phyloP scores from a whole-genome alignment of 30 jellyfish, hydroid and myxozoan species.

The Chrysaora quinquecirrha region DNA sequence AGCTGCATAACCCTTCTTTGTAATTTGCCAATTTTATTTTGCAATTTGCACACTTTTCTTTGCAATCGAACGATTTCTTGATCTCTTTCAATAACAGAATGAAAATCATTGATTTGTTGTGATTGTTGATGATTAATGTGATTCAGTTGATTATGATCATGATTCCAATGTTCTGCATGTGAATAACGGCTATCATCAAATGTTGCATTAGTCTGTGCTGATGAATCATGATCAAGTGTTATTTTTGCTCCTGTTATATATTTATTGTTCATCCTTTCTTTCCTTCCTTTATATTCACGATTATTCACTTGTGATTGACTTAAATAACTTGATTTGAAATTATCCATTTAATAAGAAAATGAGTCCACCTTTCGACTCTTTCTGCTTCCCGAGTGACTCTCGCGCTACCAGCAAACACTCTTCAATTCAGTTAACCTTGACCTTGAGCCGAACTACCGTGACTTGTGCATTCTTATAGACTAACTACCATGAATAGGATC shows the following conservation, averaged over 20 bases:
- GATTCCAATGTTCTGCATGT: slow-evolving; percentile 39
- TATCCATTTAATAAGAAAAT: neutral
- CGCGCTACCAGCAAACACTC: too few species aligned
- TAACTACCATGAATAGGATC: too few species aligned
- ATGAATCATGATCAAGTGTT: slow-evolving; percentile 53
- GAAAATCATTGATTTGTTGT: neutral
- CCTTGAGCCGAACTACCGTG: too few species aligned
- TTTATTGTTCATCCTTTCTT: neutral
- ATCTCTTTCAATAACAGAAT: slow-evolving; percentile 44
- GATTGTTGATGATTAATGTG: neutral
- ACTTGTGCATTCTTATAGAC: too few species aligned
- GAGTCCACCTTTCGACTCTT: too few species aligned
- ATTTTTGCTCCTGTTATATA: slow-evolving; percentile 25
- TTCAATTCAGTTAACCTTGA: too few species aligned
- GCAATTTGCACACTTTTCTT: slow-evolving; percentile 54
- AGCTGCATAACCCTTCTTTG: slow-evolving; percentile 42
- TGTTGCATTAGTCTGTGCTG: slow-evolving; percentile 44
- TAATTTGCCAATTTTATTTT: slow-evolving; percentile 44
- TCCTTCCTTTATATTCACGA: neutral
- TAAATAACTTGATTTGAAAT: neutral
- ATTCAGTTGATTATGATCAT: slow-evolving; percentile 9
- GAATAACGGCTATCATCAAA: slow-evolving; percentile 58
- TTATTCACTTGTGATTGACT: neutral
- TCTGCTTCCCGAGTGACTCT: too few species aligned
- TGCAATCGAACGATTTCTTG: slow-evolving; percentile 59